Percentiles rank a stretch among this genome's conserved stretches.
These are phyloP conservation scores for Syritta pipiens DNA, from an alignment of 2,888 invertebrate species.

Conservation along the genomic window DNA sequence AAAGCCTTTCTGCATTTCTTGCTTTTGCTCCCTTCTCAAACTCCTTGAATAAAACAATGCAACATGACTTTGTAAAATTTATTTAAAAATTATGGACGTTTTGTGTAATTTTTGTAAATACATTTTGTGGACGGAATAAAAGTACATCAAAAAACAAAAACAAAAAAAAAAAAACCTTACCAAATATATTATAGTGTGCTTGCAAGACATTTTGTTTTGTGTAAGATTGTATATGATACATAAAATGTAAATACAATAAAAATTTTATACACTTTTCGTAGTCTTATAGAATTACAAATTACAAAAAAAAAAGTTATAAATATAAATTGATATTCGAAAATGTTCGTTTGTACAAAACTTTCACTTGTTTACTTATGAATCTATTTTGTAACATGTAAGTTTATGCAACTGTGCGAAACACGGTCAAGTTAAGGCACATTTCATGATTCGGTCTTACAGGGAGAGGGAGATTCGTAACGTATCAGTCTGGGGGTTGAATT, in stretches of 20 bases:
- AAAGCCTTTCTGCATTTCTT: no score
- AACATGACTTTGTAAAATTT: slow-evolving; percentile 37
- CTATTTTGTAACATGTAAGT: slow-evolving; percentile 51
- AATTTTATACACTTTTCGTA: slow-evolving; percentile 13
- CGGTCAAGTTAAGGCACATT: slow-evolving; percentile 37
- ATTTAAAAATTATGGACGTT: slow-evolving; percentile 54
- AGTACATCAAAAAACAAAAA: slow-evolving; percentile 2
- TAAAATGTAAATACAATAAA: slow-evolving; percentile 15
- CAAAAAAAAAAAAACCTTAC: slow-evolving; percentile 12
- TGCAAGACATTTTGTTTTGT: slow-evolving; percentile 37
- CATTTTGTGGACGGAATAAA: slow-evolving; percentile 60
- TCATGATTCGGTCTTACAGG: background rate
- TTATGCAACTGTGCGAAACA: slow-evolving; percentile 56
- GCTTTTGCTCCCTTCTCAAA: no score
- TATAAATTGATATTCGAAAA: slow-evolving; percentile 53
- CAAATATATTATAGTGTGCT: slow-evolving; percentile 27
- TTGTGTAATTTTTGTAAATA: slow-evolving; percentile 47
- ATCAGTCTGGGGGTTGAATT: slow-evolving; percentile 36
- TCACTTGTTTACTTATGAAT: slow-evolving; percentile 46
- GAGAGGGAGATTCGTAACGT: slow-evolving; percentile 24
- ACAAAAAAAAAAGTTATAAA: slow-evolving; percentile 33
- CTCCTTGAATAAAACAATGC: background rate
- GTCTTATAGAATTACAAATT: slow-evolving; percentile 20
- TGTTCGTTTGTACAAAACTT: slow-evolving; percentile 53
- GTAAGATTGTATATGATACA: slow-evolving; percentile 18